Conservation (phyloP, 2,113 vertebrate genomes). For the Todiramphus saurophagus region DNA sequence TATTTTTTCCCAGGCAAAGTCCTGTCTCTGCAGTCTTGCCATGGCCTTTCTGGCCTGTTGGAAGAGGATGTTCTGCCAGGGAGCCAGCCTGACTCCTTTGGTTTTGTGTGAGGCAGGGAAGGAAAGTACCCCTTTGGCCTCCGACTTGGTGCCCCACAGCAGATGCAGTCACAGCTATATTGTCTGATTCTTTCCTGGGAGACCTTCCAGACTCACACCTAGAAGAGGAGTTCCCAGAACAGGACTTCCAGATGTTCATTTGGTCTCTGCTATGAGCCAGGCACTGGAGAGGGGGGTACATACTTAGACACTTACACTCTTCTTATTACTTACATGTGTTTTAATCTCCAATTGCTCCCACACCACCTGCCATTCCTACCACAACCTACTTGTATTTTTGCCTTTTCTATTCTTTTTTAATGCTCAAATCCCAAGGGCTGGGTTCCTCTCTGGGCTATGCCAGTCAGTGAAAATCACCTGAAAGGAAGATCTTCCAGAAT, state of each 20-base stretch:
- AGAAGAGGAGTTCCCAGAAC: neutral
- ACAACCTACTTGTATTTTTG: neutral
- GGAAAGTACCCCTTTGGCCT: accelerated
- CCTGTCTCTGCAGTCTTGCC: neutral
- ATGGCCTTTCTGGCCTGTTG: neutral
- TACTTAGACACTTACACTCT: no score
- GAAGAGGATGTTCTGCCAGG: conserved; percentile 22
- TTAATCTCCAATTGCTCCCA: neutral
- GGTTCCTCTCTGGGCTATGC: neutral
- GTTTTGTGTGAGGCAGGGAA: neutral
- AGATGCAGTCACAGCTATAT: neutral
- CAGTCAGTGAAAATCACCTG: neutral
- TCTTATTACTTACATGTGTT: neutral
- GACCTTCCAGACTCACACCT: neutral
- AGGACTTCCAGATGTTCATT: neutral
- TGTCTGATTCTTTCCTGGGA: neutral
- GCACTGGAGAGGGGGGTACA: neutral
- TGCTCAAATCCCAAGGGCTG: neutral
- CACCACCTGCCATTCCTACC: neutral
- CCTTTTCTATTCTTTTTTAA: neutral
- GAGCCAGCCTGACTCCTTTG: neutral
- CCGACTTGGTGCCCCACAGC: neutral
- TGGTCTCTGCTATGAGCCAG: neutral
- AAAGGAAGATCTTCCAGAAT: neutral
- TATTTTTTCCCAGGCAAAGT: neutral